Base-by-base conservation (phyloP, 2,888 invertebrate genomes). In the Rhamnusium bicolor region DNA sequence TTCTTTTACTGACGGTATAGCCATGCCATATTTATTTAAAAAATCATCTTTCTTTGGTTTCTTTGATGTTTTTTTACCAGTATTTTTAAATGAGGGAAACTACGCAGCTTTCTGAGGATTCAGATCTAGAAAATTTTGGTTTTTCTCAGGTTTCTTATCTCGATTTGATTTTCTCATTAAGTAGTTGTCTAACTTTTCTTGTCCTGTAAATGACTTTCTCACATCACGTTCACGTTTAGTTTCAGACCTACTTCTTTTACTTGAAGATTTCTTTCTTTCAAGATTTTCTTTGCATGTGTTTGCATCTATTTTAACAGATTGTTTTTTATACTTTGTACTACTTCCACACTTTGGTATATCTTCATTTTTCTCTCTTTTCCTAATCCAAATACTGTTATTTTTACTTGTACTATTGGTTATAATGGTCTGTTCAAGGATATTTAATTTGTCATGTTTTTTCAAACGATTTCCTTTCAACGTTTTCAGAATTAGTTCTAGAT, bases 21-120 rank as follows among this genome's bases (percentile, higher is more conserved):
- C 61, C 16, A 84, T 71, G 18, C 81, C 82, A 76, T 84, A 83
- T 61, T 75, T 81, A 63, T 81, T 75, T 60, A 80, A 81, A 0
- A 78, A 75, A 16, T 76, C 73, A 24, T 76, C 75, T 60, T 69
- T 65, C 29, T 69, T 72, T 7, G 56, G 68, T 24, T 32, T 51
- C 49, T 74, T 79, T 19, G 29, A n/a, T n/a, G n/a, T n/a, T n/a
- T n/a, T 18, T 18, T 69, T 49, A 47, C 70, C 69, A 18, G 19
- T 61, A 32, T 60, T 63, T 53, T 73, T 70, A 54, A 78, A 79
- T 12, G 65, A 72, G 18, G 79, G 79, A 58, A 79, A 62, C 18
- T 77, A n/a, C 79, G 53, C 70, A 66, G 65, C 70, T 78, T 24
- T 76, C 76, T 47, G 49, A 61, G 10, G 77, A 79, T 46, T 79